These are phyloP conservation scores for Hesperia comma DNA, from an alignment of 2,888 invertebrate species.

Conservation along the genomic window DNA sequence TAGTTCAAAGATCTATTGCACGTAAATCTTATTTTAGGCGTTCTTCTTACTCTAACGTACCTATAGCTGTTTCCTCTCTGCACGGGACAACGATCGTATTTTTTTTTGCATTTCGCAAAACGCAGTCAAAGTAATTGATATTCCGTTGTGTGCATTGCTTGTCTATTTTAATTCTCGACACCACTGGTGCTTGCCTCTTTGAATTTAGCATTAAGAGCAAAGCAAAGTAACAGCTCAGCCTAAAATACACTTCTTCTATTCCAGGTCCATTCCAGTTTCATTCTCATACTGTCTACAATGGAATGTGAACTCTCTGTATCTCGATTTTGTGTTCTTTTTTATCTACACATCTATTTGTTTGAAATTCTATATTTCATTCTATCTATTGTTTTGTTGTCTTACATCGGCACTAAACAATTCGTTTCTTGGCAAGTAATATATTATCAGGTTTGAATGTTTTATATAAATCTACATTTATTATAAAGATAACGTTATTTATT, in stretches of 20 bases:
- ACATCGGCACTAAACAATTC: conserved; percentile 17
- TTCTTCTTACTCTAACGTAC: no score
- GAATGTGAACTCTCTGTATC: conserved; percentile 17
- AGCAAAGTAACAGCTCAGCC: conserved; percentile 3
- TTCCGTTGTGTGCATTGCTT: no score
- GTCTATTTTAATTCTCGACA: not conserved
- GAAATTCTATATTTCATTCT: conserved; percentile 23
- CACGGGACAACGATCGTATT: no score
- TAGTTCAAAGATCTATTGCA: no score
- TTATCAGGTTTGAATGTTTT: no score
- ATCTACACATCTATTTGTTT: conserved; percentile 2
- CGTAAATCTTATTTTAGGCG: no score
- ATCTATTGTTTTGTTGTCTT: conserved; percentile 21
- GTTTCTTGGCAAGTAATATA: conserved; percentile 4
- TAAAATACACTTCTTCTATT: conserved; percentile 23
- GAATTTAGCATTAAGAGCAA: not conserved
- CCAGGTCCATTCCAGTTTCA: conserved; percentile 15
- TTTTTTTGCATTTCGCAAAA: no score
- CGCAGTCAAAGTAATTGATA: no score
- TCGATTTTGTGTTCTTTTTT: not conserved
- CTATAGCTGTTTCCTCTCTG: no score
- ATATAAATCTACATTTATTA: no score
- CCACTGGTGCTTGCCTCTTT: not conserved
- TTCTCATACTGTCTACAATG: conserved; percentile 4
- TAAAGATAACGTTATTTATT: no score